Conservation (phyloP, 2,797 vertebrate species). For the Syngnathus rostellatus region DNA sequence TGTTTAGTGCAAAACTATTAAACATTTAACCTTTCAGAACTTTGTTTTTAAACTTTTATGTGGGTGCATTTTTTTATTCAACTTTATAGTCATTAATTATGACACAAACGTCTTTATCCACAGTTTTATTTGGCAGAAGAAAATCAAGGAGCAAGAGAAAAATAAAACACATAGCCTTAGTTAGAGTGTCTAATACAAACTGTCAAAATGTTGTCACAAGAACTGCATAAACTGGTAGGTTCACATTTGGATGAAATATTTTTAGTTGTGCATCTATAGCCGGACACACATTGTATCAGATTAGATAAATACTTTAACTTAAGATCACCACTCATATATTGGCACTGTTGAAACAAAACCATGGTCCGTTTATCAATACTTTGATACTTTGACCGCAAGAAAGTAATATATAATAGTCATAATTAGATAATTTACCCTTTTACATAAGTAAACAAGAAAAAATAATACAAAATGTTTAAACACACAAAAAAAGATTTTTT, state of each 20-base stretch:
- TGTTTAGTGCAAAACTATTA: too few relatives aligned
- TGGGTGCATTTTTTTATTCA: too few relatives aligned
- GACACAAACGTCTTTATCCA: conserved; percentile 22
- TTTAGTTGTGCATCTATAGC: neutral
- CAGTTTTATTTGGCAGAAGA: conserved; percentile 48
- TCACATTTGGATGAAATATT: neutral
- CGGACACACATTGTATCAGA: neutral
- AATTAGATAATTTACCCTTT: neutral
- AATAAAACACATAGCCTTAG: conserved; percentile 22
- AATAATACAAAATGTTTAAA: neutral
- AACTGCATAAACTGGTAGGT: neutral
- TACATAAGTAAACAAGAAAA: neutral
- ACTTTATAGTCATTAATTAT: neutral
- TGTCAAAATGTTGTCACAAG: neutral
- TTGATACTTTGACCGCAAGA: neutral
- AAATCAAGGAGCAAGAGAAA: conserved; percentile 36
- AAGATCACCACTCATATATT: neutral
- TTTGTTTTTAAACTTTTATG: too few relatives aligned
- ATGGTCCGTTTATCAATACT: neutral
- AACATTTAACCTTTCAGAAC: too few relatives aligned
- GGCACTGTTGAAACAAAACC: neutral
- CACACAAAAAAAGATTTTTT: neutral
- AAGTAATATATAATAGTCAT: neutral
- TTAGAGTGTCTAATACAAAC: neutral
- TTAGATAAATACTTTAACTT: neutral